Evolutionary conservation across 2,888 invertebrate genomes (phyloP), one percentile per base, ranked within the genome.

Genomic region (Diarsia rubi): DNA sequence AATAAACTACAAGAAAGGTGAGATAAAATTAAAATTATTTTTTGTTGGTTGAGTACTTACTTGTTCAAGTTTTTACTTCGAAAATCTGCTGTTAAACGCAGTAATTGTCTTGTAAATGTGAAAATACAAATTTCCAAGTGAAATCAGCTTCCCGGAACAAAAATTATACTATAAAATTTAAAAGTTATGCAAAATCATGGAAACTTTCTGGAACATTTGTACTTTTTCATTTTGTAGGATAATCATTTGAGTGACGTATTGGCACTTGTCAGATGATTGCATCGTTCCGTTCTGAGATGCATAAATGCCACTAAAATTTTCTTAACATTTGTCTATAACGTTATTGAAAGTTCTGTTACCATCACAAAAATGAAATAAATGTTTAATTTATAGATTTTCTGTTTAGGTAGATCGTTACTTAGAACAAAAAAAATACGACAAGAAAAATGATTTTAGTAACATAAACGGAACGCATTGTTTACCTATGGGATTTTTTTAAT

Each of bases 231-330:
- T 88, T 83, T 19, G 87, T 79, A 76, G 89, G 63, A 21, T 90
- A 85, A 85, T 77, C 85, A 0, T 21, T 69, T 57, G 9, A 67
- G 21, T 84, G 82, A 84, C 79, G 84, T 82, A 60, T 45, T 42
- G 82, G 86, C 88, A 89, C 86, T 81, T 88, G 89, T 91, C 91
- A 92, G 88, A 88, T 92, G 92, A 91, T 83, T 86, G 44, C 45
- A 65, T 37, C 78, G 80, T 87, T 90, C 83, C 91, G 47, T 82
- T 89, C 21, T 44, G 86, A 0, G 45, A 0, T 83, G 47, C 37
- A 57, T 49, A 21, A 31, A 47, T 57, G 47, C 44, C 57, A n/a
- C 54, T n/a, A 21, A 49, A n/a, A 62, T 52, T 27, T 45, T 14
- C 2, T 11, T 49, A 42, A 12, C 11, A 3, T 45, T 24, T 65